Base-by-base conservation (phyloP, 2,888 invertebrate species). In the Fragum fragum region DNA sequence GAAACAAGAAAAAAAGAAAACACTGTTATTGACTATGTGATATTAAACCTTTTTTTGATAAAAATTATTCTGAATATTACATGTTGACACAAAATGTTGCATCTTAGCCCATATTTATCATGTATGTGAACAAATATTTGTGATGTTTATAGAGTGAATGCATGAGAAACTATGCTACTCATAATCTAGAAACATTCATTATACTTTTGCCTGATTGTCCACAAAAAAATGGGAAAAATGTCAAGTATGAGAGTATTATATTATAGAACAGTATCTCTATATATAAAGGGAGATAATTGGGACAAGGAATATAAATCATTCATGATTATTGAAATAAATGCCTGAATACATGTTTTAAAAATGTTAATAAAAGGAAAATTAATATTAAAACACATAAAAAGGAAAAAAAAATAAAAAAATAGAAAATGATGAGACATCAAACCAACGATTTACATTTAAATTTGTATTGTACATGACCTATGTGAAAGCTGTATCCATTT, bases 191-290 rank as follows among this genome's bases (percentile, higher is more conserved):
- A 23, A 36, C 66, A 66, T 66, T 66, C 66, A 66, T 36, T n/a
- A 32, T 32, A 29, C 21, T 69, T 69, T 55, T 36, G 71, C 71
- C 71, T 71, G 71, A 55, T 71, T 71, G 71, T 71, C 71, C 71
- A 71, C 29, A 71, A 71, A 71, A 71, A 71, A 71, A 32, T 14
- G 55, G 55, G 39, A 53, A 53, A 71, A 32, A 28, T 21, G 36
- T 55, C 14, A 70, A 71, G 36, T 53, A 71, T 71, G 55, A 32
- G 53, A 53, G 55, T 23, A 36, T 55, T 71, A 55, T n/a, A 42
- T 26, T 36, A 55, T 53, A 55, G 29, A 53, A 69, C 9, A 36
- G 18, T 55, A 71, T 71, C 55, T 71, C 55, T 66, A 23, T 3
- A 9, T 23, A 42, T 66, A 66, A 26, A 66, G 26, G 42, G 66